phyloP scores from a whole-genome alignment of 1,140 invertebrate species.

The Papilio dardanus region DNA sequence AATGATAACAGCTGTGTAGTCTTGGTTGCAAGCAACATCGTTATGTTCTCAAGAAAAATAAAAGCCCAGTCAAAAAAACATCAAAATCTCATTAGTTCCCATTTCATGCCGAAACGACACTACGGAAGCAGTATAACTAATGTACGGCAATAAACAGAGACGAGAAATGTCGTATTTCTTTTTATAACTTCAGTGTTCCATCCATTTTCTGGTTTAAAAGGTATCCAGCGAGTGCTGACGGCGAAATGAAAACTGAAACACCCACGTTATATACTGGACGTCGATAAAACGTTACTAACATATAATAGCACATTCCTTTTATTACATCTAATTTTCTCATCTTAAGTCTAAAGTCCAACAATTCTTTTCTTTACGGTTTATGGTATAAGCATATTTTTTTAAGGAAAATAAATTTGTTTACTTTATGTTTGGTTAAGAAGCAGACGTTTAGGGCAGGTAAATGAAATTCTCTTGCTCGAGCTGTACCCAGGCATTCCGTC shows the following conservation, averaged over 20 bases:
- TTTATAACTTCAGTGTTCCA: conserved; percentile 77
- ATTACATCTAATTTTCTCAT: not conserved
- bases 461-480: conserved; percentile 53
- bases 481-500: conserved; percentile 35
- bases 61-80: conserved; percentile 82
- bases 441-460: conserved; percentile 47
- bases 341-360: not conserved
- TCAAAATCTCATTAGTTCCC: conserved; percentile 82
- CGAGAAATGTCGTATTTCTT: conserved; percentile 79
- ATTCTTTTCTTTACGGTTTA: not conserved
- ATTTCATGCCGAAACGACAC: conserved; percentile 81
- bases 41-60: conserved; percentile 75
- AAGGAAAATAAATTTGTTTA: conserved; percentile 38
- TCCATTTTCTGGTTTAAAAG: conserved; percentile 78
- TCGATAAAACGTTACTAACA: not conserved
- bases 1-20: conserved; percentile 54
- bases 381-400: not conserved
- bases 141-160: conserved; percentile 81
- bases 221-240: conserved; percentile 55
- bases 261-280: conserved; percentile 36
- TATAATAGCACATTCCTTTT: not conserved
- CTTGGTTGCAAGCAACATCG: conserved; percentile 60
- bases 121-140: conserved; percentile 82
- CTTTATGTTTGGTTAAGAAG: conserved; percentile 35
- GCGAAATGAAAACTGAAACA: conserved; percentile 47